phyloP scores from a whole-genome alignment of 2,113 vertebrate species.

The Lagenorhynchus albirostris region DNA sequence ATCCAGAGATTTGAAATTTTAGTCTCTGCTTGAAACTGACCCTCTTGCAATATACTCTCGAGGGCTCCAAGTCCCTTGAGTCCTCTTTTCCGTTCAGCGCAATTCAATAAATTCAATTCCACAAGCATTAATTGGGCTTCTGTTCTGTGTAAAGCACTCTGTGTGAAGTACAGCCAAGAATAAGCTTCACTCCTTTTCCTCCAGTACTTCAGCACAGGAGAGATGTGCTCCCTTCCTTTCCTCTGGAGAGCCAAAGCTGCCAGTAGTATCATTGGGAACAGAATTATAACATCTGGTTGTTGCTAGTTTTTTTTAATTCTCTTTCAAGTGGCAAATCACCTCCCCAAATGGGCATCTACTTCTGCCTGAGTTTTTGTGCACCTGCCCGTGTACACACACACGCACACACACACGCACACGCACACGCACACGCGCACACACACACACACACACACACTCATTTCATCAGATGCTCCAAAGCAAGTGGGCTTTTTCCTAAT shows the following conservation, averaged over 20 bases:
- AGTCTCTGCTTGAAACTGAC: slow-evolving; percentile 15
- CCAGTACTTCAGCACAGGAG: not conserved
- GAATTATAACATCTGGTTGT: not conserved
- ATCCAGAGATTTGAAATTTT: slow-evolving; percentile 51
- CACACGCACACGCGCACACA: too few relatives aligned
- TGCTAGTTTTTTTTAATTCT: not conserved
- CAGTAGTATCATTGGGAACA: not conserved
- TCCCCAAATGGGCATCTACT: not conserved
- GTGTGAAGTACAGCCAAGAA: slow-evolving; percentile 29
- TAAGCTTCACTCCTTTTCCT: not conserved
- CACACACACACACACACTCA: too few relatives aligned
- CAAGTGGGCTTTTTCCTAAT: not conserved
- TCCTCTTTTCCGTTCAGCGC: slow-evolving; percentile 35
- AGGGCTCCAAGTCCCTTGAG: not conserved
- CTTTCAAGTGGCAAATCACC: slow-evolving; percentile 8
- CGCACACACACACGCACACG: too few relatives aligned
- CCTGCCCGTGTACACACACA: not conserved
- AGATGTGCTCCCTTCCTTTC: not conserved
- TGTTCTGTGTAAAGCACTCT: slow-evolving; percentile 25
- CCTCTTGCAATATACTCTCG: slow-evolving; percentile 36
- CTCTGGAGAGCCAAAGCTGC: not conserved
- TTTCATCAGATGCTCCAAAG: not conserved
- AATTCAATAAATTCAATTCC: slow-evolving; percentile 54
- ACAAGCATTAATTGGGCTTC: slow-evolving; percentile 49
- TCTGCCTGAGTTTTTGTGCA: not conserved